Base-by-base conservation (phyloP, 2,797 vertebrate genomes). In the Gymnopithys bicolor region DNA sequence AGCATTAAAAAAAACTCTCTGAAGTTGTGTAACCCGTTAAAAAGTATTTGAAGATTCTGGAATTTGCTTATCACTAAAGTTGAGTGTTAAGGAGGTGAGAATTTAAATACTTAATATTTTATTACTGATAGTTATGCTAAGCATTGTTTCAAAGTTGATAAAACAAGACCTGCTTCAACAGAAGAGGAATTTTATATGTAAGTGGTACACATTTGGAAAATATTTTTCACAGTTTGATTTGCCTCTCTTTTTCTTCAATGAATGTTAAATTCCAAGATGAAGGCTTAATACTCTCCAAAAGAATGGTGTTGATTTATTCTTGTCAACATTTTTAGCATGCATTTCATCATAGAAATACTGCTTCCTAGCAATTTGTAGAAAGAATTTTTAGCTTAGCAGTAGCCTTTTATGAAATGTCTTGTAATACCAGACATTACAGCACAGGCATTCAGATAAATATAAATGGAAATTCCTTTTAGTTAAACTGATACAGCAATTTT, bases 391-490 rank as follows among this genome's bases (percentile, higher is more conserved):
- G 48, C 60, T 85, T 83, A 91, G 60, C 25, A 59, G 17, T n/a
- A 78, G 49, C 17, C 28, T 87, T 87, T 88, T 76, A 79, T 94
- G 77, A 95, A 82, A 67, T 18, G 46, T 21, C 19, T 94, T 19
- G 9, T 67, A 93, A 84, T 74, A 75, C 25, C 90, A 45, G 59
- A 51, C 35, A 87, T 83, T 89, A 83, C 59, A 93, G 33, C 84
- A 71, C 30, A 85, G n/a, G 19, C 85, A 92, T 93, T 90, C 90
- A 89, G 84, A 91, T 75, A 90, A 95, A 90, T 89, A 96, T 92
- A 95, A 94, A 92, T 76, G 67, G 84, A 93, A 92, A 91, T 93
- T 96, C 87, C 56, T 95, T 93, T 89, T 77, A 85, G 85, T 79
- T 91, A 90, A 74, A 91, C n/a, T 83, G 80, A 92, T 49, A 92